Percentiles rank a stretch among this genome's conserved stretches.
Evolutionary conservation across 2,888 invertebrate species (phyloP).

Genomic region (Hirtodrosophila alboralis): DNA sequence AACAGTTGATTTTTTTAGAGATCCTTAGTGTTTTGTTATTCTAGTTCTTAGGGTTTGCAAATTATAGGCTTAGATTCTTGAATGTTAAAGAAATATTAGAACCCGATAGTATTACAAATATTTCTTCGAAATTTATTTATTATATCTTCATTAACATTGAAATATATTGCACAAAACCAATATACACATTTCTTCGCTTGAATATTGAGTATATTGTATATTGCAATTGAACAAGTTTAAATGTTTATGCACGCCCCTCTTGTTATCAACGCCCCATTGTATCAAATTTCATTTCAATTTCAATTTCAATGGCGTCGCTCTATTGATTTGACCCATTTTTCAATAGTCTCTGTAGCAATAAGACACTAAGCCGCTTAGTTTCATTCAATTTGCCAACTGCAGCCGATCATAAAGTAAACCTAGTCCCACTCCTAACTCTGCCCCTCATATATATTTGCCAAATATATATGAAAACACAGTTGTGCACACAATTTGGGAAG

Average conservation of each 20-base stretch:
- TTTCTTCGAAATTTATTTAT: no score
- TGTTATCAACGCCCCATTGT: conserved; percentile 38
- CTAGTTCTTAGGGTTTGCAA: no score
- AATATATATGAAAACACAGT: conserved; percentile 36
- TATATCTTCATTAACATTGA: no score
- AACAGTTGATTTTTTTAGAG: no score
- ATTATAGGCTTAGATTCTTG: no score
- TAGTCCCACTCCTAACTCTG: conserved; percentile 1
- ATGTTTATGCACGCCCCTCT: not conserved
- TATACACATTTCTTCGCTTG: no score
- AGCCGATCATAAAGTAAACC: conserved; percentile 29
- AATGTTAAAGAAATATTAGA: no score
- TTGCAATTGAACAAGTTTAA: conserved; percentile 2
- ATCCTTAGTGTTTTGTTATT: no score
- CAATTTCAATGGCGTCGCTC: conserved; percentile 54
- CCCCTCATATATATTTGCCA: conserved; percentile 16
- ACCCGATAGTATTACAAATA: no score
- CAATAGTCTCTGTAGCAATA: conserved; percentile 35
- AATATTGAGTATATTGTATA: not conserved
- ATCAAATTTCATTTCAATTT: conserved; percentile 65
- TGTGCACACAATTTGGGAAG: conserved; percentile 40
- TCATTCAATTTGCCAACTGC: conserved; percentile 17
- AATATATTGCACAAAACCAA: no score
- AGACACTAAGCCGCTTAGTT: conserved; percentile 50
- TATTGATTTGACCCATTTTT: conserved; percentile 65